Conservation (phyloP, 1,140 invertebrate species). For the fruit fly (Drosophila melanogaster) region Release_6_plus_ISO1_MT NC_004354.4:5764001-5764500, state of each 20-base stretch:
- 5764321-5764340: too few relatives aligned
- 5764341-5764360: too few relatives aligned
- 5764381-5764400: too few relatives aligned
- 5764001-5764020: constrained; percentile 2
- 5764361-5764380: too few relatives aligned
- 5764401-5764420: too few relatives aligned
- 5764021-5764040: neutral
- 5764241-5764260: neutral
- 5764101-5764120: constrained; percentile 55
- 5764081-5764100: constrained; percentile 46
- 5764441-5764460: too few relatives aligned
- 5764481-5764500: too few relatives aligned
- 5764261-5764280: neutral
- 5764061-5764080: constrained; percentile 41
- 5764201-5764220: too few relatives aligned
- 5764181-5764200: neutral
- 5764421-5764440: too few relatives aligned
- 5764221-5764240: neutral
- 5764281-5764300: neutral
- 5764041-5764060: neutral
- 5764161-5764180: constrained; percentile 23
- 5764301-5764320: neutral
- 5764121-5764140: constrained; percentile 53
- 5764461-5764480: too few relatives aligned
- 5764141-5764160: constrained; percentile 43